Base-by-base conservation (phyloP, 2,797 vertebrate species). In the Xerus rutilus region DNA sequence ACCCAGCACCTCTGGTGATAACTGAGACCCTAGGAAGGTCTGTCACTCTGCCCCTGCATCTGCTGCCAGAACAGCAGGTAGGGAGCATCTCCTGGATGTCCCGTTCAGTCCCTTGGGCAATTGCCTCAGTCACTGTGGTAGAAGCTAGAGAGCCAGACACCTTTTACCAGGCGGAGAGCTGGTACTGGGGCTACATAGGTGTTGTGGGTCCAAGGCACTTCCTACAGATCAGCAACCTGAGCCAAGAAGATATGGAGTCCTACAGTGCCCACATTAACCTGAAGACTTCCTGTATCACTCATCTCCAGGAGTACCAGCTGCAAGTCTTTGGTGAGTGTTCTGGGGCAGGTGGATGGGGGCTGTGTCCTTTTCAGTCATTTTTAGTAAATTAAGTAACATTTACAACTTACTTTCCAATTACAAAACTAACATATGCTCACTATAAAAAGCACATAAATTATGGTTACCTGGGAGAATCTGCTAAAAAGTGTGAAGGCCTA, bases 91-190 rank as follows among this genome's bases (percentile, higher is more conserved):
- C 39, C 45, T 90, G 70, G 70, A 74, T 25, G 30, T 12, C 17
- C 78, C 1, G 1, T 59, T 86, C 15, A 0, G 49, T 74, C 12
- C 35, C 81, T 3, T 4, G 23, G 70, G 47, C 52, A 28, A 43
- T 97, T 3, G 15, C 4, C 0, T 2, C 0, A 0, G 21, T 98
- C 13, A 45, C 21, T 6, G 3, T 45, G 78, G 32, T 10, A 39
- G 3, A 0, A 5, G 0, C 7, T 0, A 49, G 64, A 0, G 0
- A 70, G 1, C 32, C 81, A 32, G 74, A 77, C 0, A 0, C 0
- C 0, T 0, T 1, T 35, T 0, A 0, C 0, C 73, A 93, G 47
- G 57, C 0, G 0, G 39, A 94, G 0, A 0, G 9, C 0, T 2
- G 0, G 14, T 95, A 73, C 47, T 0, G 0, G 5, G 0, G 0